Evolutionary conservation across 2,113 vertebrate species (phyloP), one percentile per base, ranked within the genome.

Genomic region (Odocoileus hemionus): DNA sequence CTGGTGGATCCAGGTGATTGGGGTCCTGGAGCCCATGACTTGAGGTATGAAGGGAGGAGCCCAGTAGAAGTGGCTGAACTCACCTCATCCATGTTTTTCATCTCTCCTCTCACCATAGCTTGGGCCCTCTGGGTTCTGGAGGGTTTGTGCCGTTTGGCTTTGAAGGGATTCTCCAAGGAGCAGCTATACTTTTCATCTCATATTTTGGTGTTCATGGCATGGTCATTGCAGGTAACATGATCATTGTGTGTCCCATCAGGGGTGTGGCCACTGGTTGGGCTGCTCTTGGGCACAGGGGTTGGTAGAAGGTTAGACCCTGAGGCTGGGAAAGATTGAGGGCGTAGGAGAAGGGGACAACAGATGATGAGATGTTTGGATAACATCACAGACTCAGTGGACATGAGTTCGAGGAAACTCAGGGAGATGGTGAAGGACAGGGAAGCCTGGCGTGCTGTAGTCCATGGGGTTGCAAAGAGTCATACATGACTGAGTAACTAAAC

Each of bases 151-250:
- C 99, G 0, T 99, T 99, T 88, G 99, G 99, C 16, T 97, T 99
- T 47, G 95, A 98, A 0, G 99, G 99, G 2, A 98, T 99, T 93
- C 98, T 99, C n/a, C 99, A 99, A 0, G 99, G 99, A 0, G 99
- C 99, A 6, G 99, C 99, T 39, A 99, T 99, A 6, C 99, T 99
- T 96, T 99, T 99, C 98, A 99, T 99, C 0, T 99, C 99, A 26
- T 99, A 99, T 0, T 99, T 99, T 4, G 99, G 99, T 11, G 99
- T 99, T 30, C 99, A 99, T 98, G 99, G 99, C 98, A 99, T 99
- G 0, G 99, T 99, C 86, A 99, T 99, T 13, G 99, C 99, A 99
- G 99, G 99, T 99, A 97, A 97, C 21, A 0, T 0, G 10, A 26
- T 16, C 8, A 8, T 13, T 67, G 2, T 7, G 6, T 15, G 23